Percentiles rank a stretch among this genome's conserved stretches.
phyloP scores from a whole-genome alignment of 2,888 invertebrate species.

The Horisme vitalbata region DNA sequence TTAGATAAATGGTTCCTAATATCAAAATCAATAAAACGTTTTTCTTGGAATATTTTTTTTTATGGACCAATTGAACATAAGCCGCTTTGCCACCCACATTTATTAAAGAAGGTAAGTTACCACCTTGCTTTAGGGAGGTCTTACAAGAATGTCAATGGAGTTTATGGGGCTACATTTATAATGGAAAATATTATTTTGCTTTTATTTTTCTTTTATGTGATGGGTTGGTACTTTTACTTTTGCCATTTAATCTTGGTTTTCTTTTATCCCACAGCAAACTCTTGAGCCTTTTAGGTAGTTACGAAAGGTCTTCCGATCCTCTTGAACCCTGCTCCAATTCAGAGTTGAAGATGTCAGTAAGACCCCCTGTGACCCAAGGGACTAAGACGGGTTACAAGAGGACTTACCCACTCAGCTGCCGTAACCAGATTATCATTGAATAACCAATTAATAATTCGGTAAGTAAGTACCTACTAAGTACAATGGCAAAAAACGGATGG shows the following conservation, averaged over 20 bases:
- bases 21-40: conserved; percentile 4
- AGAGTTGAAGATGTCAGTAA: background rate
- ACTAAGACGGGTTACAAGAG: background rate
- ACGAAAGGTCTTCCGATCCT: background rate
- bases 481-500: too few species aligned
- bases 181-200: too few species aligned
- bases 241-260: too few species aligned
- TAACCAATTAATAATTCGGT: too few species aligned
- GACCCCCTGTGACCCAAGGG: background rate
- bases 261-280: background rate
- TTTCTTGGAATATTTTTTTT: conserved; percentile 10
- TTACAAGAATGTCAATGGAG: too few species aligned
- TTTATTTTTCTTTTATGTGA: too few species aligned
- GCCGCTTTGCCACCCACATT: conserved; percentile 6
- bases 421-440: too few species aligned
- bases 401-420: background rate
- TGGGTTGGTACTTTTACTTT: too few species aligned
- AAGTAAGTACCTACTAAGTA: too few species aligned
- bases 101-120: background rate
- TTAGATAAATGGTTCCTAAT: background rate
- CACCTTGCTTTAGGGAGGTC: background rate
- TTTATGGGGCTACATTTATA: too few species aligned
- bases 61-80: conserved; percentile 6
- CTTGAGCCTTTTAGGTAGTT: background rate
- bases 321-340: conserved; percentile 3